Conservation (phyloP, 2,888 invertebrate genomes). For the Drosophila picticornis region DNA sequence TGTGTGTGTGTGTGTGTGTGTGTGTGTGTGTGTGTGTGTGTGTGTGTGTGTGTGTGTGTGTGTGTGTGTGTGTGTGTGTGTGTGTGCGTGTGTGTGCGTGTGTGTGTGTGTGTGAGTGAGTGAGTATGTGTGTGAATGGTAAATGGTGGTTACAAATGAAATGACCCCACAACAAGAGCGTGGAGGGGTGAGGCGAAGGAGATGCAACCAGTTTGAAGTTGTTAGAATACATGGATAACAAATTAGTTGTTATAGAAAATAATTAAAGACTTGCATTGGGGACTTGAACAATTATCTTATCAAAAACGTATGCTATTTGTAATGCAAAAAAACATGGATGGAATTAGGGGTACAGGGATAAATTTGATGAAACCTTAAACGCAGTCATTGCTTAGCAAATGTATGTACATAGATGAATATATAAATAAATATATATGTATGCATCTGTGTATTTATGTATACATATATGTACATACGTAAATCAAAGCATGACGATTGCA, state of each 20-base stretch:
- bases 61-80: conserved; percentile 22
- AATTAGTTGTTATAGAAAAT: conserved; percentile 27
- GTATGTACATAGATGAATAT: not conserved
- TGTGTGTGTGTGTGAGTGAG: conserved; percentile 45
- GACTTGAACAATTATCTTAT: conserved; percentile 3
- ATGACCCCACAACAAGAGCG: conserved; percentile 9
- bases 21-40: conserved; percentile 44
- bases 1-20: conserved; percentile 25
- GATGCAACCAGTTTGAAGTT: conserved; percentile 52
- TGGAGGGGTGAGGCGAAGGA: conserved; percentile 19
- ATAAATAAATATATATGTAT: not conserved
- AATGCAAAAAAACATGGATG: not conserved
- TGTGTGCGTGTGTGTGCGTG: conserved; percentile 25
- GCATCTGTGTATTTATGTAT: too few species aligned
- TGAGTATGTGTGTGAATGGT: conserved; percentile 11
- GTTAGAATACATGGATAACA: conserved; percentile 43
- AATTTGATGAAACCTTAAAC: not conserved
- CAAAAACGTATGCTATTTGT: conserved; percentile 12
- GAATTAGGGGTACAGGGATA: not conserved
- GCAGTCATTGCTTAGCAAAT: not conserved
- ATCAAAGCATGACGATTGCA: not conserved
- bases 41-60: conserved; percentile 26
- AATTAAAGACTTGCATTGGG: not conserved
- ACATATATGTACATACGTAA: not conserved
- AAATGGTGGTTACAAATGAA: conserved; percentile 30